Evolutionary conservation across 2,888 invertebrate genomes (phyloP).

Genomic region (Diploptera punctata): DNA sequence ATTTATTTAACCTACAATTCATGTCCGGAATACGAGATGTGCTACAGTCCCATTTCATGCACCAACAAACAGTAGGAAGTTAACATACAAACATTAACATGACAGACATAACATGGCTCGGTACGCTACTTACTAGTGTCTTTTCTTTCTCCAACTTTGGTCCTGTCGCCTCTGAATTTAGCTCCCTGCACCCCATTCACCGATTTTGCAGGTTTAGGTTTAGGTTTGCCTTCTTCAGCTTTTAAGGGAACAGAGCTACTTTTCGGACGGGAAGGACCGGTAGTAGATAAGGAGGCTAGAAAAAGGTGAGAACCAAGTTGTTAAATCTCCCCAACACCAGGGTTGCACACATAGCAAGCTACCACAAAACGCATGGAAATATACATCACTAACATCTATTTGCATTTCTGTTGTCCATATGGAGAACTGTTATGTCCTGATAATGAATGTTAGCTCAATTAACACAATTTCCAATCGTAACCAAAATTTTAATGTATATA

Average conservation of each 20-base stretch:
- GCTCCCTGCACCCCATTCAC: conserved; percentile 43
- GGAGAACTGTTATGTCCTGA: not conserved
- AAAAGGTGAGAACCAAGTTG: conserved; percentile 54
- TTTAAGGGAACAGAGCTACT: conserved; percentile 66
- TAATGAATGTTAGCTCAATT: conserved; percentile 6
- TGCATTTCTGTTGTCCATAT: not conserved
- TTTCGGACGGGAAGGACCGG: conserved; percentile 74
- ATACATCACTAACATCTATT: conserved; percentile 11
- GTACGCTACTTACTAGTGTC: conserved; percentile 44
- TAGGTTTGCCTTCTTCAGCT: conserved; percentile 46
- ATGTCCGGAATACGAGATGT: too few relatives aligned
- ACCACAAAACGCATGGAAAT: not conserved
- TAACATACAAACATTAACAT: not conserved
- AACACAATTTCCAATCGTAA: too few relatives aligned
- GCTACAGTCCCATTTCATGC: too few relatives aligned
- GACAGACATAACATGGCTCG: not conserved
- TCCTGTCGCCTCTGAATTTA: conserved; percentile 43
- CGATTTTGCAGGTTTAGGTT: conserved; percentile 45
- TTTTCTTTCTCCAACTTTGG: conserved; percentile 43
- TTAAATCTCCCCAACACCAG: conserved; percentile 16
- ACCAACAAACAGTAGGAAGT: too few relatives aligned
- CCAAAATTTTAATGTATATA: too few relatives aligned
- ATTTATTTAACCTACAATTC: too few relatives aligned
- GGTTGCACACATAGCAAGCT: conserved; percentile 6
- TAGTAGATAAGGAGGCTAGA: conserved; percentile 79